Conservation (phyloP, 2,888 invertebrate genomes). For the Cheilosia variabilis region DNA sequence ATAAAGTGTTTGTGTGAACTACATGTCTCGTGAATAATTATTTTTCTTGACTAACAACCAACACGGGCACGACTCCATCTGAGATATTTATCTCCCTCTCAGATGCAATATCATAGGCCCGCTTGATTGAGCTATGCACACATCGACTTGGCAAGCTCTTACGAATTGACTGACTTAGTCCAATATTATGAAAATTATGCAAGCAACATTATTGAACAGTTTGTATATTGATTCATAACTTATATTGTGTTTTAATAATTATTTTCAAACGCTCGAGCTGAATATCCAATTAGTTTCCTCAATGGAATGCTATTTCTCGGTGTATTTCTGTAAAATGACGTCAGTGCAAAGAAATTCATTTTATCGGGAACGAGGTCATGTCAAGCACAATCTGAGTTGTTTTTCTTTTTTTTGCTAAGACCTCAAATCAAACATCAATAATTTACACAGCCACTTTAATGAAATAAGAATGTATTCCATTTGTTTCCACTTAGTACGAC, state of each 20-base stretch:
- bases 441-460: slow-evolving; percentile 39
- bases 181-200: not conserved
- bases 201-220: not conserved
- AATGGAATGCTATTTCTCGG: not conserved
- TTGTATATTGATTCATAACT: not conserved
- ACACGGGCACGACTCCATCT: not conserved
- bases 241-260: not conserved
- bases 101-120: not conserved
- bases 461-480: not conserved
- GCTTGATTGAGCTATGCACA: not conserved
- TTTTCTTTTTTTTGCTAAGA: slow-evolving; percentile 14
- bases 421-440: slow-evolving; percentile 41
- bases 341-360: slow-evolving; percentile 37
- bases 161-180: not conserved
- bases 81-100: not conserved
- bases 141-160: not conserved
- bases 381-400: slow-evolving; percentile 10
- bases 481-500: slow-evolving; percentile 6
- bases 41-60: not conserved
- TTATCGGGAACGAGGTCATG: slow-evolving; percentile 57
- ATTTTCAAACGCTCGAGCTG: not conserved
- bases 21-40: not conserved
- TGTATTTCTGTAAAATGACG: slow-evolving; percentile 37
- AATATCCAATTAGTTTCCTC: slow-evolving; percentile 31
- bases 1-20: not conserved